Evolutionary conservation across 2,888 invertebrate species (phyloP), one percentile per base, ranked within the genome.

Genomic region (Phaonia tiefii): DNA sequence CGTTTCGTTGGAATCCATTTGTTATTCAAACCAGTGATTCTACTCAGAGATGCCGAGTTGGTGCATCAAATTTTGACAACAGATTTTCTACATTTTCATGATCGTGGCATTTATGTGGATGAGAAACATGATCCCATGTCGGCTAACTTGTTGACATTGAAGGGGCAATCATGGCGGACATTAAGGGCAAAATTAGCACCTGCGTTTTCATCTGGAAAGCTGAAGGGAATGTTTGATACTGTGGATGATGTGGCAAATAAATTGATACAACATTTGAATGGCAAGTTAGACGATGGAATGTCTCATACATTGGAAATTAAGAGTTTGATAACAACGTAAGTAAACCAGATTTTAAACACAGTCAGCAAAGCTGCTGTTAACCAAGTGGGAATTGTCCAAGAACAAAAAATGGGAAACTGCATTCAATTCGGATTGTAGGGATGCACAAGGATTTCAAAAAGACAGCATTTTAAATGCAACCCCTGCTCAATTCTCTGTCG

Each of bases 141-240:
- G 5, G 93, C 92, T 0, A 93, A 93, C 87, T 79, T 88, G 0
- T 88, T 89, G 4, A 82, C 92, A 75, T 86, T 89, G 17, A 72
- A 83, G 2, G 89, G 89, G 0, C 84, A 92, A 5, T 91, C 92
- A 63, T 95, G 95, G 95, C 94, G 92, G 86, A 91, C 91, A 63
- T 88, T 95, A 26, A 91, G 95, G 17, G 84, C 92, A 0, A 94
- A 94, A 84, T 89, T 95, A 85, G 92, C 94, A 0, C 93, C 95
- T 0, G 92, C 93, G 0, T 95, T 95, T 86, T 93, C 95, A 0
- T 92, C 94, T 0, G 93, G 93, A 8, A 95, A 94, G 88, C 88
- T 95, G 60, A 95, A 93, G 87, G 92, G 89, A 1, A 94, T 95
- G 93, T 94, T 93, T 84, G 91, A 91, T 0, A 92, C 93, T 0